Evolutionary conservation across 2,797 vertebrate genomes (phyloP), one percentile per base, ranked within the genome.

Genomic region (Podarcis siculus): DNA sequence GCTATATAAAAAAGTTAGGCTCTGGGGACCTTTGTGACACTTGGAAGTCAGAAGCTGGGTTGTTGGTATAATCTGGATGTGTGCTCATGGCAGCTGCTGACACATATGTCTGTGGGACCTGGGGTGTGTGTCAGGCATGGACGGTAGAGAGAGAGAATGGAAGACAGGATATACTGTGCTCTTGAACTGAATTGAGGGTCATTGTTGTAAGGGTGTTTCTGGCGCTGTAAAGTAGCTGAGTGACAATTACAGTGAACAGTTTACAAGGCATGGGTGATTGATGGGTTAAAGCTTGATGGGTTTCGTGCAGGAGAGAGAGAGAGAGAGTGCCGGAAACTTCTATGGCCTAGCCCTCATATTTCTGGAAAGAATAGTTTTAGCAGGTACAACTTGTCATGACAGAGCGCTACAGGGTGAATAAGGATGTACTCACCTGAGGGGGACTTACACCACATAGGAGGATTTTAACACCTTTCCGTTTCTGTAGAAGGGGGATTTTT

Each of bases 121-220:
- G n/a, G 23, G 1, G 12, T 78, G 6, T 27, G 21, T 35, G 25
- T 76, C 35, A 35, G 30, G n/a, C 45, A 49, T 17, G 21, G 66
- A 21, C 1, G 3, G 23, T 58, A 69, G 67, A n/a, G 32, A 80
- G 9, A 1, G 37, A 82, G 67, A 86, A 25, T 45, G 35, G 8
- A 25, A n/a, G 39, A 27, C 75, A 86, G 42, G 73, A 23, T 13
- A 1, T 58, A 6, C 58, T 42, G 76, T 0, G 0, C 30, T 85
- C 2, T 1, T 75, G 30, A 69, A 6, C 0, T 15, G 61, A 0
- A 3, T 0, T 1, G 25, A 27, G 19, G 21, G 69, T 4, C 30
- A 84, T 23, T 61, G 32, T 12, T 23, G 61, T 55, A 85, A 42
- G 9, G 12, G 10, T 13, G 1, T 66, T 45, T 66, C 77, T 25